Evolutionary conservation across 2,113 vertebrate species (phyloP), one percentile per base, ranked within the genome.

Genomic region (Hyaena hyaena): DNA sequence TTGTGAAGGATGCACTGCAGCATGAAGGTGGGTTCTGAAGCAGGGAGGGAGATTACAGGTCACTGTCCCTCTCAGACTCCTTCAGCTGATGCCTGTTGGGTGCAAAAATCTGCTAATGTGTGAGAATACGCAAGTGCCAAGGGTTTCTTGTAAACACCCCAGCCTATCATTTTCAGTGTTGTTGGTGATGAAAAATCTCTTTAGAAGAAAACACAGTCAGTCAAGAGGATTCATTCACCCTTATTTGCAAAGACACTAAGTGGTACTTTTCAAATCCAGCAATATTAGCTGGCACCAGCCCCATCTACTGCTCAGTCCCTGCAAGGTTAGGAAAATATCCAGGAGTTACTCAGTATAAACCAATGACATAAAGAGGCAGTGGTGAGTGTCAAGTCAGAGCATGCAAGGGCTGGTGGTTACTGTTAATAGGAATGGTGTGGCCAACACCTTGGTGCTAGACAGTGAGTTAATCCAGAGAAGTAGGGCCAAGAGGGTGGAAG

Each of bases 221-320:
- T 79, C 63, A 92, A 74, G 50, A n/a, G 89, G 45, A 53, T 84
- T 88, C 31, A 5, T 84, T 88, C 31, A 5, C 77, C 50, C 71
- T 95, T 96, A 90, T 98, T 92, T 85, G 88, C 90, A 90, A 95
- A 97, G 93, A 90, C 45, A 79, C 45, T 66, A 74, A 97, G 83
- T 85, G 90, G 86, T 43, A 48, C 11, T 35, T 55, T 92, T 97
- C 35, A 82, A 87, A 88, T 24, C 65, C 80, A 96, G 83, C 33
- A 17, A 69, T 0, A 28, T 50, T 66, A 83, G 69, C 86, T 39
- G 88, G 82, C 79, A 93, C 50, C 26, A 89, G 66, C 48, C 35
- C n/a, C 45, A 21, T 53, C 66, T 83, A 88, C 50, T 85, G 84
- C 21, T 6, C n/a, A 35, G 69, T 33, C 17, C 48, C 50, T 50